Conservation (phyloP, 2,888 invertebrate species). For the Pharmacophagus antenor region DNA sequence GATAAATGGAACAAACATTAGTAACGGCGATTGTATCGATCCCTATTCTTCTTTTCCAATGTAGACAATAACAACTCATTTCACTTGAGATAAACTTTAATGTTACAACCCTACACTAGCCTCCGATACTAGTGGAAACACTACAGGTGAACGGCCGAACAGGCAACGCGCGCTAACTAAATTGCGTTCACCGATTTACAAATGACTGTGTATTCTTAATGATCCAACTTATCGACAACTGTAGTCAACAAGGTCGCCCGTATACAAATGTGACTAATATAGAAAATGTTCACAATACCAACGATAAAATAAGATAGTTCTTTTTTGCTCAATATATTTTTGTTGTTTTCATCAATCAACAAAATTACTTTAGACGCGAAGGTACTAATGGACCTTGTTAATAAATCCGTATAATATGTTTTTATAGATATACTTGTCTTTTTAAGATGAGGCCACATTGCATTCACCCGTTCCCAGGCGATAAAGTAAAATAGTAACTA, state of each 20-base stretch:
- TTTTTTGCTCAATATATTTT: too few species aligned
- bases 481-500: neutral
- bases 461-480: neutral
- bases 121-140: conserved; percentile 37
- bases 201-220: conserved; percentile 36
- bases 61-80: conserved; percentile 10
- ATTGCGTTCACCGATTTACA: conserved; percentile 54
- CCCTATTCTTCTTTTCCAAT: neutral
- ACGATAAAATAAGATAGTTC: too few species aligned
- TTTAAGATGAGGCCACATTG: too few species aligned
- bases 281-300: neutral
- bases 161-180: conserved; percentile 46
- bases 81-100: conserved; percentile 23
- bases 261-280: conserved; percentile 23
- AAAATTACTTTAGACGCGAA: too few species aligned
- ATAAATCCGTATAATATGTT: too few species aligned
- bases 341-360: too few species aligned
- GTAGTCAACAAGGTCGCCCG: conserved; percentile 33
- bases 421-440: too few species aligned
- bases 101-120: conserved; percentile 32
- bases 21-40: too few species aligned
- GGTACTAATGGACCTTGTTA: too few species aligned
- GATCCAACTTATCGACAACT: conserved; percentile 36
- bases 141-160: conserved; percentile 59
- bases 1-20: too few species aligned